Evolutionary conservation across 2,888 invertebrate species (phyloP).

Genomic region (Cancer borealis): DNA sequence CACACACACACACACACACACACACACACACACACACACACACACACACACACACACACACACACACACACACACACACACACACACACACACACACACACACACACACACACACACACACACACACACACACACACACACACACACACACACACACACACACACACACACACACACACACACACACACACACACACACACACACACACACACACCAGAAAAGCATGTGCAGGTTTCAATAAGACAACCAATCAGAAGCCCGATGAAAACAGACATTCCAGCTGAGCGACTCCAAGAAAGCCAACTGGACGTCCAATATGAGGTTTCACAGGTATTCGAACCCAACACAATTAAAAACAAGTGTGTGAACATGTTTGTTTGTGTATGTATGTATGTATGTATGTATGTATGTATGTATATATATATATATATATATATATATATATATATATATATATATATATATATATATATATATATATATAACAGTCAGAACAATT

Average conservation of each 20-base stretch:
- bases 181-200: conserved; percentile 20
- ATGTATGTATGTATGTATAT: neutral
- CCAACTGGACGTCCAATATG: neutral
- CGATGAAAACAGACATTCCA: neutral
- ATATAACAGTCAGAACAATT: too few relatives aligned
- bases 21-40: conserved; percentile 20
- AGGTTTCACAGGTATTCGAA: neutral
- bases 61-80: neutral
- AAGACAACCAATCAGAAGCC: conserved; percentile 6
- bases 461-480: too few relatives aligned
- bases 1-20: neutral
- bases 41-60: conserved; percentile 20
- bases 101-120: neutral
- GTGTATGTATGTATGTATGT: neutral
- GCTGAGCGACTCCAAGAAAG: neutral
- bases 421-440: too few relatives aligned
- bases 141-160: neutral
- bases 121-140: conserved; percentile 8
- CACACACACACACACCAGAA: neutral
- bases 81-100: conserved; percentile 8
- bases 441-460: too few relatives aligned
- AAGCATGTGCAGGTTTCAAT: neutral
- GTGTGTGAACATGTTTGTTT: neutral
- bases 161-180: conserved; percentile 20
- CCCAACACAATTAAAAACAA: neutral